phyloP scores from a whole-genome alignment of 2,113 vertebrate species.

The Diadophis punctatus region DNA sequence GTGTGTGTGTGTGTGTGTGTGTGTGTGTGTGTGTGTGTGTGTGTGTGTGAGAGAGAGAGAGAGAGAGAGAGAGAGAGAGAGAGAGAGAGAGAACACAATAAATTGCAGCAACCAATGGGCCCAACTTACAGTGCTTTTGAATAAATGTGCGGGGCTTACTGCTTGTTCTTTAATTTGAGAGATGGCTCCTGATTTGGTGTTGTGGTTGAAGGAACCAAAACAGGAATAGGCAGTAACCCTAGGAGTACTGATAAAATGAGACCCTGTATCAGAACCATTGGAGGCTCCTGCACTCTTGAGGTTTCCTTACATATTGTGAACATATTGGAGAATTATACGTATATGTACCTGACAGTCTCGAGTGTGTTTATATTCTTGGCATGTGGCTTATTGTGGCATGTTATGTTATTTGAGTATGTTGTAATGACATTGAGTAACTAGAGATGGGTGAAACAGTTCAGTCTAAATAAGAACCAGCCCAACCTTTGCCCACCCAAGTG shows the following conservation, averaged over 20 bases:
- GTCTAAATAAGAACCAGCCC: constrained; percentile 60
- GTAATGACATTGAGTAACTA: constrained; percentile 63
- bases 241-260: neutral
- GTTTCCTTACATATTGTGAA: constrained; percentile 2
- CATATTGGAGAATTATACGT: neutral
- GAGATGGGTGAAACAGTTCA: constrained; percentile 58
- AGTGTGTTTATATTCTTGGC: constrained; percentile 27
- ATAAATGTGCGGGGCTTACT: neutral
- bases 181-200: neutral
- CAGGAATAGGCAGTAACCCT: neutral
- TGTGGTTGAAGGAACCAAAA: neutral
- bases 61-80: too few relatives aligned
- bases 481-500: constrained; percentile 63
- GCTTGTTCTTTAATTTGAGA: neutral
- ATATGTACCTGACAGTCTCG: neutral
- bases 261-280: neutral
- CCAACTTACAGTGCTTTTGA: neutral
- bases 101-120: neutral
- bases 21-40: too few relatives aligned
- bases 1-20: too few relatives aligned
- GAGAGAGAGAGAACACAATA: neutral
- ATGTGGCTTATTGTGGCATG: constrained; percentile 13
- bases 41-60: too few relatives aligned
- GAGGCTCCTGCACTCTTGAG: neutral
- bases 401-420: constrained; percentile 43